Evolutionary conservation across 1,140 invertebrate genomes (phyloP), one percentile per base, ranked within the genome.

Genomic region (Dinoponera quadriceps): DNA sequence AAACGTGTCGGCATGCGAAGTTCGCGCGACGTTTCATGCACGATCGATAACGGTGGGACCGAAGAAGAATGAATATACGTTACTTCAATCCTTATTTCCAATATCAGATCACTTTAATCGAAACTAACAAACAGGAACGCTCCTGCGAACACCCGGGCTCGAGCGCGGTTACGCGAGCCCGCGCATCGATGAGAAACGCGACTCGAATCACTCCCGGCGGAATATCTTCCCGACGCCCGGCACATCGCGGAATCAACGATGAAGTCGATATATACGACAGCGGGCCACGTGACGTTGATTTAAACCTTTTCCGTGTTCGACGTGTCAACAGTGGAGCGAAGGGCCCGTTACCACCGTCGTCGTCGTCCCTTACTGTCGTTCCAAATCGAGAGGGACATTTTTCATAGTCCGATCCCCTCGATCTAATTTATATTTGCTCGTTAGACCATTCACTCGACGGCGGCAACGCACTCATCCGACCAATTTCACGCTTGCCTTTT

Each of bases 361-460:
- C 49, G 59, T 5, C 73, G n/a, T 25, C 75, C 44, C 29, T 78
- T 57, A 68, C 44, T 16, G 18, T 65, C 44, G 66, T 71, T 25
- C 65, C 51, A 49, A 80, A 71, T 80, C 75, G 51, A 29, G 20
- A n/a, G 13, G 51, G 25, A 59, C 65, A 80, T 59, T 80, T 80
- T 80, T 80, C 74, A 66, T 25, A 38, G 60, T 62, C n/a, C 68
- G 62, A 74, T n/a, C 74, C 65, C 87, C 83, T 82, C 88, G 82
- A 90, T 90, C 83, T 87, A 90, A 90, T 90, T 90, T 90, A 85
- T 88, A 83, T 88, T 73, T 77, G 74, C 71, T 87, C 89, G 87
- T 90, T 89, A 87, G 80, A 60, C 62, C 81, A 72, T 69, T 83
- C 84, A 62, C 72, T 77, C 74, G 54, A 59, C 69, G 38, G 38